phyloP scores from a whole-genome alignment of 2,113 vertebrate species.

The Ictalurus furcatus region DNA sequence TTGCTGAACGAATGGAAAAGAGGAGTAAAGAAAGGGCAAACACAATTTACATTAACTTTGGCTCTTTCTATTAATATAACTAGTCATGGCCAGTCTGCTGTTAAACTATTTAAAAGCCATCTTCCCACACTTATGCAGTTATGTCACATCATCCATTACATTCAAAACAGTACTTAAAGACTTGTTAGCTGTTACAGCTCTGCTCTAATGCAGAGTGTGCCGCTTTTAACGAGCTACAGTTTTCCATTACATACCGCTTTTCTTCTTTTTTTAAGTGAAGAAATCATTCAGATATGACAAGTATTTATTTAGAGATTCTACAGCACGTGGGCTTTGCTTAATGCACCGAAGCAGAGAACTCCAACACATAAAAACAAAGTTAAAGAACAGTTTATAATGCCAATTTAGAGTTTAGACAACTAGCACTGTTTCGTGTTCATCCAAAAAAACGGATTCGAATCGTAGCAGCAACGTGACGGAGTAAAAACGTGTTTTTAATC shows the following conservation, averaged over 20 bases:
- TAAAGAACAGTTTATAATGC: not conserved
- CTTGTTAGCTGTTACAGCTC: not conserved
- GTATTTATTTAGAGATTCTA: not conserved
- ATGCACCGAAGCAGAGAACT: not conserved
- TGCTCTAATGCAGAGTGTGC: not conserved
- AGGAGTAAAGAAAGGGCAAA: not conserved
- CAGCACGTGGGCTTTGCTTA: not conserved
- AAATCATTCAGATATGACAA: not conserved
- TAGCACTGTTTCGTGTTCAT: not conserved
- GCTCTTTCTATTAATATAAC: not conserved
- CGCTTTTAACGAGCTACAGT: not conserved
- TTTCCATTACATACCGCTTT: not conserved
- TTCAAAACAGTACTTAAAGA: not conserved
- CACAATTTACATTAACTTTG: not conserved
- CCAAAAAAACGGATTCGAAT: not conserved
- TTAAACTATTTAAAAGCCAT: not conserved
- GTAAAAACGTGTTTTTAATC: not conserved
- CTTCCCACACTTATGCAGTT: slow-evolving; percentile 18
- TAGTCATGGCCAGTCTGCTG: not conserved
- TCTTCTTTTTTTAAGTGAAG: not conserved
- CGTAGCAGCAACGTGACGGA: not conserved
- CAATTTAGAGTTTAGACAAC: not conserved
- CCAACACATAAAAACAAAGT: not conserved
- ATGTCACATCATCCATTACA: slow-evolving; percentile 14
- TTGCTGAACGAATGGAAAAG: not conserved